These are phyloP conservation scores for Eretmocerus hayati DNA, from an alignment of 2,888 invertebrate species.

Conservation along the genomic window DNA sequence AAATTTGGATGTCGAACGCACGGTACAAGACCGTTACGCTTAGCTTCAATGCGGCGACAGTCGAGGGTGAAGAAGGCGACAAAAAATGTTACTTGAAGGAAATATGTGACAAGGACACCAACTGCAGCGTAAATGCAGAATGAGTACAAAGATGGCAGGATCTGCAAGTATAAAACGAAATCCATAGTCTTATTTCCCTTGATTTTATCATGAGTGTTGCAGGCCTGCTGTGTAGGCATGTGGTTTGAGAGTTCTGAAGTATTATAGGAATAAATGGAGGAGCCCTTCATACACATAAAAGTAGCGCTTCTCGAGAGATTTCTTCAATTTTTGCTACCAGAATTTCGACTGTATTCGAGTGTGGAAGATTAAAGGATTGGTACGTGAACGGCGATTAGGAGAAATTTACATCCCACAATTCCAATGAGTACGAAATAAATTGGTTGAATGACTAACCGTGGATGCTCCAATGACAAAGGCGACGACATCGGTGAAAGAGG, in stretches of 20 bases:
- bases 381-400: no score
- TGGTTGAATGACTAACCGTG: slow-evolving; percentile 53
- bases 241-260: no score
- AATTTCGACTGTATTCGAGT: no score
- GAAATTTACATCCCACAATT: no score
- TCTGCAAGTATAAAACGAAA: slow-evolving; percentile 47
- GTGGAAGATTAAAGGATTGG: neutral
- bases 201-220: neutral
- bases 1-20: slow-evolving; percentile 59
- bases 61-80: slow-evolving; percentile 71
- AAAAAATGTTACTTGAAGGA: slow-evolving; percentile 75
- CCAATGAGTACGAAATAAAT: no score
- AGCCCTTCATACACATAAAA: no score
- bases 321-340: no score
- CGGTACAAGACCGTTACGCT: slow-evolving; percentile 60
- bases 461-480: slow-evolving; percentile 73
- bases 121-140: slow-evolving; percentile 76
- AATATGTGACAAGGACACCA: slow-evolving; percentile 68
- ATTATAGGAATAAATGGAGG: no score
- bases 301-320: no score
- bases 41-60: slow-evolving; percentile 55
- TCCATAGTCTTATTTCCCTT: no score
- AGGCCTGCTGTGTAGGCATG: neutral
- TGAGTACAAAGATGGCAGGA: slow-evolving; percentile 72
- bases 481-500: slow-evolving; percentile 74